Evolutionary conservation across 2,888 invertebrate species (phyloP), one percentile per base, ranked within the genome.

Genomic region (Pyralis farinalis): DNA sequence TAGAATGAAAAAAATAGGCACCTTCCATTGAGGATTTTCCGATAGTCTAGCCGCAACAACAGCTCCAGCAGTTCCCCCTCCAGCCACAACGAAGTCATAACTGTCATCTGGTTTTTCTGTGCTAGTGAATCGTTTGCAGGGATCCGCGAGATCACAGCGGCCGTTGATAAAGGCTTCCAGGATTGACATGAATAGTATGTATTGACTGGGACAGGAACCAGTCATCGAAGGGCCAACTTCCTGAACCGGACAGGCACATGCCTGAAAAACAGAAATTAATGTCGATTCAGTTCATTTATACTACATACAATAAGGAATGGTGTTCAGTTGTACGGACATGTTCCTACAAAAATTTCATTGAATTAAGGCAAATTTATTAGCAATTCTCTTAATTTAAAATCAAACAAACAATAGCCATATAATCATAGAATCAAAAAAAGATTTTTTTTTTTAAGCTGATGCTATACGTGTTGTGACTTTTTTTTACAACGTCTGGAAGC

Each of bases 1-100:
- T n/a, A n/a, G n/a, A n/a, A 21, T 7, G 21, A 21, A 21, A 5
- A 21, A 21, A 10, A 32, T n/a, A 46, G 48, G 28, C 49, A 85
- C 89, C 79, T 92, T 93, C 93, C 93, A 93, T 29, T 91, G 83
- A 4, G 91, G 84, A 31, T 92, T 90, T 59, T 93, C 93, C 10
- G 93, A 92, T n/a, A 94, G 68, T 42, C 93, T 84, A 0, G 85
- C 91, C 6, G 93, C 93, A 0, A 92, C 90, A 6, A 91, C 91
- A 0, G 93, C 76, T 0, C 94, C 94, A 0, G 92, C 92, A 1
- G 93, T 91, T 0, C 94, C 94, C 1, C 92, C 93, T 0, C 93
- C 94, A 7, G 92, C 78, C 4, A 93, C 92, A 21, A 93, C 90
- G 56, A 93, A 94, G 63, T 94, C 93, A 51, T 93, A 94, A 38